These are phyloP conservation scores for Daboia siamensis DNA, from an alignment of 2,113 vertebrate species.

Conservation along the genomic window DNA sequence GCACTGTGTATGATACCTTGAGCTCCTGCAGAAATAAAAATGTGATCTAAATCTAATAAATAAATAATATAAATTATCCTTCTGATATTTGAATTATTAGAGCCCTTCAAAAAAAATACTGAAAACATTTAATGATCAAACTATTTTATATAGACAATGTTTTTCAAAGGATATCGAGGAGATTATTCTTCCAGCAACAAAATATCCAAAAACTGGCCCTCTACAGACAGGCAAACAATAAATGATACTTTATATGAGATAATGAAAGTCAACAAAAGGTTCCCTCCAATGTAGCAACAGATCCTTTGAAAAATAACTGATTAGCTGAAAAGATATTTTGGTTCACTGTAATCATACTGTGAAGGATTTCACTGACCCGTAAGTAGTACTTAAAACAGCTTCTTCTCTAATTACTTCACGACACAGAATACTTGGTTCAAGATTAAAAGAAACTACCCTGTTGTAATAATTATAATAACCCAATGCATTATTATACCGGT, in stretches of 20 bases:
- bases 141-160: background rate
- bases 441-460: background rate
- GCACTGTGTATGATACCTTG: background rate
- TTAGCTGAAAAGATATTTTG: background rate
- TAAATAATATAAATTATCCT: background rate
- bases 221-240: background rate
- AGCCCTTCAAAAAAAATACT: background rate
- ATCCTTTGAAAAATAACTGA: background rate
- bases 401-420: background rate
- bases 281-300: background rate
- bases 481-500: background rate
- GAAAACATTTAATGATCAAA: background rate
- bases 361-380: background rate
- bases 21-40: background rate
- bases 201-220: background rate
- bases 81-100: background rate
- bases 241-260: background rate
- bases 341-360: background rate
- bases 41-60: background rate
- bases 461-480: background rate
- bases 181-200: background rate
- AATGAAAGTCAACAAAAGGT: background rate
- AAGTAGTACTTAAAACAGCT: background rate
- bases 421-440: background rate
- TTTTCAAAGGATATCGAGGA: background rate